Conservation (phyloP, 1,140 invertebrate genomes). For the Elymnias hypermnestra region DNA sequence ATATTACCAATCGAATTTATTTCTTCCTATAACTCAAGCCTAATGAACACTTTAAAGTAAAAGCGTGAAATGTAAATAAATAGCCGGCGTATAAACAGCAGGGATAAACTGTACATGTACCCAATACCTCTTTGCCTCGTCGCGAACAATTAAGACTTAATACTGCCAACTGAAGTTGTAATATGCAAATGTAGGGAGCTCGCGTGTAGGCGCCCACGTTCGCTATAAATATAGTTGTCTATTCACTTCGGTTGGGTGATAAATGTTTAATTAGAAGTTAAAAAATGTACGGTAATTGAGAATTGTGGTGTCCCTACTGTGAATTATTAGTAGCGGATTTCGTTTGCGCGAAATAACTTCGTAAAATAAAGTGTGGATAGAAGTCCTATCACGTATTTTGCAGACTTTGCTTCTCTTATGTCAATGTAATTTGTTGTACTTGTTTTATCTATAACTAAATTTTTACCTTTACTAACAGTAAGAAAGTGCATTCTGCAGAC, state of each 20-base stretch:
- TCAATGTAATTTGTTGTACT: too few species aligned
- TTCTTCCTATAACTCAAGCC: slow-evolving; percentile 1
- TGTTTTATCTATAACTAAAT: too few species aligned
- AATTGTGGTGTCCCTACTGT: background rate
- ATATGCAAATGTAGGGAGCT: slow-evolving; percentile 63
- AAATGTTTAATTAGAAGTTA: slow-evolving; percentile 22
- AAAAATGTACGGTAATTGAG: slow-evolving; percentile 1
- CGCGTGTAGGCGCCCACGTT: slow-evolving; percentile 65
- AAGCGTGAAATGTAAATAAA: slow-evolving; percentile 10
- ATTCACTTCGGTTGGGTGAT: slow-evolving; percentile 19
- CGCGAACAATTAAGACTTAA: slow-evolving; percentile 67
- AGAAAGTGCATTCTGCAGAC: too few species aligned
- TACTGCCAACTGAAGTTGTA: slow-evolving; percentile 65
- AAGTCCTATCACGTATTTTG: too few species aligned
- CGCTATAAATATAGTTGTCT: slow-evolving; percentile 27
- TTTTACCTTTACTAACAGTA: too few species aligned
- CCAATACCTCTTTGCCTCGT: background rate
- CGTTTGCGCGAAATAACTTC: background rate
- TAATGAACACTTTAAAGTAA: slow-evolving; percentile 9
- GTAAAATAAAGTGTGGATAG: too few species aligned
- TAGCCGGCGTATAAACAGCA: background rate
- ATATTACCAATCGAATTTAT: background rate
- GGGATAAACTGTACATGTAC: slow-evolving; percentile 1
- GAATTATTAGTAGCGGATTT: background rate
- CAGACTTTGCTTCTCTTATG: too few species aligned